Conservation (phyloP, 2,888 invertebrate species). For the Beris morrisii region DNA sequence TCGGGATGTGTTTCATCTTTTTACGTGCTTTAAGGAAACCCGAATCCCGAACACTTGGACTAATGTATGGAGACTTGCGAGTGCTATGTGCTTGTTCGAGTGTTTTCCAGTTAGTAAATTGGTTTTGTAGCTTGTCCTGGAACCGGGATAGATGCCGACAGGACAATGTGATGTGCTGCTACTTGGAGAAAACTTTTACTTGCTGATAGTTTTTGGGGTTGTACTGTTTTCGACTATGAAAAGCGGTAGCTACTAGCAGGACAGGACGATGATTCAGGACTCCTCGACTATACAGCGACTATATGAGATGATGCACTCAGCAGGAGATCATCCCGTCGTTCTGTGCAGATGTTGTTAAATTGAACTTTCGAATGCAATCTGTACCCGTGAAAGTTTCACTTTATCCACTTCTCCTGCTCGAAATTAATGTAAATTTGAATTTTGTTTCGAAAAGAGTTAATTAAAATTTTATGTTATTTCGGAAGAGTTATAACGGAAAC, state of each 20-base stretch:
- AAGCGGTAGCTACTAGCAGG: constrained; percentile 21
- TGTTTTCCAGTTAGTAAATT: constrained; percentile 30
- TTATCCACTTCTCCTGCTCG: constrained; percentile 20
- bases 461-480: constrained; percentile 30
- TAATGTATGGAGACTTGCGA: constrained; percentile 17
- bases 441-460: constrained; percentile 25
- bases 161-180: constrained; percentile 29
- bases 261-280: constrained; percentile 16
- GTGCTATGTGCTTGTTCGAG: constrained; percentile 4
- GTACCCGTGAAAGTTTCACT: constrained; percentile 22
- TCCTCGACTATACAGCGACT: constrained; percentile 14
- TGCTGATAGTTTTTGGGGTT: constrained; percentile 30
- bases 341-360: constrained; percentile 27
- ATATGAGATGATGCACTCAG: constrained; percentile 26
- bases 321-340: constrained; percentile 21
- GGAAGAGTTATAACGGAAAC: constrained; percentile 6
- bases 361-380: constrained; percentile 31
- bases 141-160: constrained; percentile 24
- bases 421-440: constrained; percentile 32
- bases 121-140: constrained; percentile 31
- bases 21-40: not conserved
- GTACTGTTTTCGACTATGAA: constrained; percentile 26
- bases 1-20: constrained; percentile 20
- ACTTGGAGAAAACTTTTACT: constrained; percentile 28
- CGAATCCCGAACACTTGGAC: constrained; percentile 10